Evolutionary conservation across 1,140 invertebrate genomes (phyloP), one percentile per base, ranked within the genome.

Genomic region (Prorops nasuta): DNA sequence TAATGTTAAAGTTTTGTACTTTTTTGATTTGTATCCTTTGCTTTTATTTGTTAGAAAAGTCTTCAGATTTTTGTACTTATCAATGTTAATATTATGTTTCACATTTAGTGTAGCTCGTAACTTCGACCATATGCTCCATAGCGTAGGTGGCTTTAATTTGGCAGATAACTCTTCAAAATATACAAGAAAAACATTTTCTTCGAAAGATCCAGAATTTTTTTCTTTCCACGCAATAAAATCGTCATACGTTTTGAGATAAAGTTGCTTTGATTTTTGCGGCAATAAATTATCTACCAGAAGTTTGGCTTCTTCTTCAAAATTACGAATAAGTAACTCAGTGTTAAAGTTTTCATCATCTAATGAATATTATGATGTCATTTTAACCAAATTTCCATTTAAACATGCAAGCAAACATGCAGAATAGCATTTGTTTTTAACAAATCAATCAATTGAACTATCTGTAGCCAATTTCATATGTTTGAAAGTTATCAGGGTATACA

Each of bases 101-200:
- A 31, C 22, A 3, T 22, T 14, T 1, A 41, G 12, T 17, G 39
- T 31, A 3, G 22, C 18, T 49, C 32, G 22, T 0, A 67, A 39
- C 61, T 64, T 67, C 7, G 54, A 64, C 47, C 61, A 66, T 10
- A 43, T 31, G 0, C 51, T 32, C 60, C 63, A 66, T 15, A 69
- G 41, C 21, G 56, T 54, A 18, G 65, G 59, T 16, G 62, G 49
- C 46, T 58, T 60, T 3, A 50, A 51, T 19, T 18, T 57, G 21
- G 52, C 49, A 8, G 57, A 44, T 20, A 67, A 47, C 48, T 58
- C 42, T 16, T 49, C 20, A 22, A 64, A 70, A 54, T 70, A 70
- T 6, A 36, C 51, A 2, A 70, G 24, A 6, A 66, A 22, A 6
- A 59, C 49, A 39, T 54, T 47, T 52, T 69, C 63, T 7, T 50